Evolutionary conservation across 2,797 vertebrate species (phyloP).

Genomic region (Melanotaenia pygmaea): DNA sequence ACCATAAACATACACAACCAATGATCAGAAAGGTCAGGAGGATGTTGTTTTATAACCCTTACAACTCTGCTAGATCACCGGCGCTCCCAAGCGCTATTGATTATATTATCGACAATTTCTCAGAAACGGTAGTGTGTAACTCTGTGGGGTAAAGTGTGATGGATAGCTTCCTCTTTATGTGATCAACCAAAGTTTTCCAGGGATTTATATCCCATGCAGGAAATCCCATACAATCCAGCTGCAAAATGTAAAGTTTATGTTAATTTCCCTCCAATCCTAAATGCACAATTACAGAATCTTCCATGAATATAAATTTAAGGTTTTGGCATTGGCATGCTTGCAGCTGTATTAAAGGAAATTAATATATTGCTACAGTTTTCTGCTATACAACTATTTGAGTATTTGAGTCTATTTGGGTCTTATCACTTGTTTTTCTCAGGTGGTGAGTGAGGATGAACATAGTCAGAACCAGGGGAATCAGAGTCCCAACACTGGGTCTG

Average conservation of each 20-base stretch:
- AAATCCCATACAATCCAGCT: background rate
- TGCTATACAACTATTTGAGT: background rate
- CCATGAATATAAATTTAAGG: background rate
- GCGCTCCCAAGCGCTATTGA: too few relatives aligned
- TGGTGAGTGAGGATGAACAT: slow-evolving; percentile 93
- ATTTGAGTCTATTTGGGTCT: background rate
- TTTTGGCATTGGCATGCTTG: background rate
- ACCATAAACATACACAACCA: slow-evolving; percentile 87
- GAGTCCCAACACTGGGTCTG: slow-evolving; percentile 89
- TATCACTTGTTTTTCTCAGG: slow-evolving; percentile 74
- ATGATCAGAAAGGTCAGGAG: slow-evolving; percentile 90
- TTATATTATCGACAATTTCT: too few relatives aligned
- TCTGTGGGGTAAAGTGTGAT: too few relatives aligned
- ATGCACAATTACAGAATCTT: background rate
- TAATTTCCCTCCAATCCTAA: too few relatives aligned
- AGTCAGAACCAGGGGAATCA: slow-evolving; percentile 92
- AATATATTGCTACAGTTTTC: background rate
- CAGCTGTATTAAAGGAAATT: background rate
- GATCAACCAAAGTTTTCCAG: too few relatives aligned
- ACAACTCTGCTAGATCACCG: background rate
- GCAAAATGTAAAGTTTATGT: too few relatives aligned
- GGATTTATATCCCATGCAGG: background rate
- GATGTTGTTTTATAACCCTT: slow-evolving; percentile 5
- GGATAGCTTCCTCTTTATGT: background rate
- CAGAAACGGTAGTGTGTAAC: too few relatives aligned